Base-by-base conservation (phyloP, 2,888 invertebrate species). In the Eilema sororculum region DNA sequence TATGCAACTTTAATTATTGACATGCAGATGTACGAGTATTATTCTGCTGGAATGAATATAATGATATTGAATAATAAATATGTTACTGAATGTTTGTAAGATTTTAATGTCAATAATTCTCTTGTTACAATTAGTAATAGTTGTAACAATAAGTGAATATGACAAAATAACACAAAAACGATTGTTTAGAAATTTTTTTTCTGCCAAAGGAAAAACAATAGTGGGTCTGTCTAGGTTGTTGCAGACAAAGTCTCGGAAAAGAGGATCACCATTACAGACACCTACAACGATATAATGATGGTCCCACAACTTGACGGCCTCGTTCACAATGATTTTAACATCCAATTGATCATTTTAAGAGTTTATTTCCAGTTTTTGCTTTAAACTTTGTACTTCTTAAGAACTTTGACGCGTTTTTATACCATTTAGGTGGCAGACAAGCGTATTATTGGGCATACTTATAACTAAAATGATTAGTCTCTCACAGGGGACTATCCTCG, bases 401-500 rank as follows among this genome's bases (percentile, higher is more conserved):
- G 28, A 28, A 28, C 28, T 28, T 28, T 2, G 28, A 28, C 2
- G 3, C 28, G 28, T 28, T 28, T 28, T 28, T 28, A 28, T 28
- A 28, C 28, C 28, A 28, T 5, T 28, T 4, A 28, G 28, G 28
- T 28, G 3, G 28, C 28, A 28, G 28, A 28, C 28, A 28, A 28
- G 5, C 28, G 8, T 33, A 33, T 6, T 33, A 33, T 33, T 33
- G 8, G 30, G 28, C 5, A 28, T 4, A 4, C 3, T 3, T 4
- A 8, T 33, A 33, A 1, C 8, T 33, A 8, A 33, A 33, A 33
- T 33, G 6, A 33, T 8, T 1, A 33, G 52, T 24, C 16, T 67
- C 16, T 16, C 58, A 28, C 63, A 46, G 28, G 68, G 59, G n/a
- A 52, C 33, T 59, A 33, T 16, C 13, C 28, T 68, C 5, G 22